Conservation (phyloP, 2,113 vertebrate genomes). For the Axis porcinus region DNA sequence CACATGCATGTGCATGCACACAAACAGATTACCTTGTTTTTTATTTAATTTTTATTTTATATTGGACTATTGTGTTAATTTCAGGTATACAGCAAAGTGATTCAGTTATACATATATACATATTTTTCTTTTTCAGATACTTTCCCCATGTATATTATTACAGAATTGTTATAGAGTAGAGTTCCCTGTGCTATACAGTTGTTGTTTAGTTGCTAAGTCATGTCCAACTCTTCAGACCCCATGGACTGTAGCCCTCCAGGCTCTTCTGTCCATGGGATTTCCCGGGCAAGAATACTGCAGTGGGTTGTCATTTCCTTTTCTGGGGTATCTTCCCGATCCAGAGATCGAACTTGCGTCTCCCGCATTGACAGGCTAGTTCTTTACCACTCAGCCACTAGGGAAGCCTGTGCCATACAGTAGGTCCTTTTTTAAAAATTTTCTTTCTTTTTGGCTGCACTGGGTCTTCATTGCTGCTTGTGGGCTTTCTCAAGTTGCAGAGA, state of each 20-base stretch:
- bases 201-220: neutral
- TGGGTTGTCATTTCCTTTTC: neutral
- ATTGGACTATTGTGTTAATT: neutral
- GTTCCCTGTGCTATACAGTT: neutral
- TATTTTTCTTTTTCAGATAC: neutral
- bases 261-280: neutral
- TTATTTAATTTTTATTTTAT: neutral
- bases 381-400: neutral
- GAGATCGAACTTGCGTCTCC: neutral
- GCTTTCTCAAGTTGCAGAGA: neutral
- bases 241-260: neutral
- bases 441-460: neutral
- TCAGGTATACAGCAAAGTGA: neutral
- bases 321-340: neutral
- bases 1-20: rapidly evolving
- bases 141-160: neutral
- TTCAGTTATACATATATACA: neutral
- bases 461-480: neutral
- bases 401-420: neutral
- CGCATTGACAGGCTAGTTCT: neutral
- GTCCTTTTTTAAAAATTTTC: neutral
- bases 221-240: neutral
- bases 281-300: neutral
- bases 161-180: neutral
- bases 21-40: neutral